phyloP scores from a whole-genome alignment of 2,888 invertebrate species.

The Zonitis immaculata region DNA sequence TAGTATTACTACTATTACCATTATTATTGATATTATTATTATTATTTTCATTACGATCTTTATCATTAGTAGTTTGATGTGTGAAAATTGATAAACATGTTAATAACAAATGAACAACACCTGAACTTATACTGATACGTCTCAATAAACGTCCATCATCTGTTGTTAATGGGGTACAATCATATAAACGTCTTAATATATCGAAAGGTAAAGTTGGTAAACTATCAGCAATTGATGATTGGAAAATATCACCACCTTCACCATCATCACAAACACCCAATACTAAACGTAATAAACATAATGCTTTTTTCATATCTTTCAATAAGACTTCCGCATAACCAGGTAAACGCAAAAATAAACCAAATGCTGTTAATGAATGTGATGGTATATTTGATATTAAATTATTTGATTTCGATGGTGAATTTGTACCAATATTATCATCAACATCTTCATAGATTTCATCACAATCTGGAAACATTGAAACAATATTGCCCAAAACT shows the following conservation, averaged over 20 bases:
- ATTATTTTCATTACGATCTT: slow-evolving; percentile 38
- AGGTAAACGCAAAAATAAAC: slow-evolving; percentile 80
- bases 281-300: slow-evolving; percentile 78
- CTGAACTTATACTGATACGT: slow-evolving; percentile 74
- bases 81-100: slow-evolving; percentile 88
- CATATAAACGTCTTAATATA: slow-evolving; percentile 71
- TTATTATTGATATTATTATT: too few species aligned
- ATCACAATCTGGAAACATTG: slow-evolving; percentile 50
- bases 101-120: slow-evolving; percentile 79
- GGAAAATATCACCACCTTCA: slow-evolving; percentile 73
- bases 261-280: slow-evolving; percentile 90
- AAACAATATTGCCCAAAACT: background rate
- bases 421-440: slow-evolving; percentile 51
- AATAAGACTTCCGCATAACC: slow-evolving; percentile 88
- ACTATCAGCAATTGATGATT: slow-evolving; percentile 62
- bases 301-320: slow-evolving; percentile 76
- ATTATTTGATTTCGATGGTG: slow-evolving; percentile 51
- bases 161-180: slow-evolving; percentile 68
- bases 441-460: slow-evolving; percentile 61
- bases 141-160: slow-evolving; percentile 73
- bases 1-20: slow-evolving; percentile 37
- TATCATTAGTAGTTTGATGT: slow-evolving; percentile 56
- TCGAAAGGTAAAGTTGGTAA: slow-evolving; percentile 74
- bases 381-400: slow-evolving; percentile 70
- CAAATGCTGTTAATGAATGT: slow-evolving; percentile 88